Percentiles rank a stretch among this genome's conserved stretches.
phyloP scores from a whole-genome alignment of 2,797 vertebrate genomes.

The Prunella strophiata region DNA sequence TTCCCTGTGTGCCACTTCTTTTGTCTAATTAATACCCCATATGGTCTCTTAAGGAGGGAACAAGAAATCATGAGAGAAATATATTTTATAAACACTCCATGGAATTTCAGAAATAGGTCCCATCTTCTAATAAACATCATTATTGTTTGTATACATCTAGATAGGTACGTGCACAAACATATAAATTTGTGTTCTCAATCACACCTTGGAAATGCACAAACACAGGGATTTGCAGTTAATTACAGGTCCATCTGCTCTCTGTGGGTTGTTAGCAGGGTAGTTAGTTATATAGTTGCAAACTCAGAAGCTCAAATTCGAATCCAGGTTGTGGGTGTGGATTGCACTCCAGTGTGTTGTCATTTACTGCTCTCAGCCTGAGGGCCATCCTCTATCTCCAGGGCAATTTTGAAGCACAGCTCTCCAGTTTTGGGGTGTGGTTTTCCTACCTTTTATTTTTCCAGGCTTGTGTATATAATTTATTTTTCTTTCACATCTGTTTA shows the following conservation, averaged over 20 bases:
- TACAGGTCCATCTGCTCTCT: slow-evolving; percentile 48
- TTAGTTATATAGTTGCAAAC: neutral
- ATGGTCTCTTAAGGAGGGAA: neutral
- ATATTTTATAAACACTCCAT: neutral
- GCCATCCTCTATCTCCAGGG: neutral
- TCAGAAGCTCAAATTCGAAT: neutral
- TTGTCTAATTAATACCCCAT: neutral
- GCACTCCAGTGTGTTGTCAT: neutral
- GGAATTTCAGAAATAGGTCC: neutral
- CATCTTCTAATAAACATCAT: neutral
- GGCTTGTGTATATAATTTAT: neutral
- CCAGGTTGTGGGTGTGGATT: neutral
- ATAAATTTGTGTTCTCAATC: neutral
- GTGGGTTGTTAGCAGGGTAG: slow-evolving; percentile 12
- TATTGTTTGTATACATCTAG: neutral
- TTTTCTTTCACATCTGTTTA: neutral
- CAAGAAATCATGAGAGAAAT: neutral
- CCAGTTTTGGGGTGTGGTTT: neutral
- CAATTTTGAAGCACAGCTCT: neutral
- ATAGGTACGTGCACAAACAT: neutral
- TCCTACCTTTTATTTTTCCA: neutral
- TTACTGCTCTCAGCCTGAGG: slow-evolving; percentile 11
- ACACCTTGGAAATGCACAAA: neutral
- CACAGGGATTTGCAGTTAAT: neutral
- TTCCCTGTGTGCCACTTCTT: neutral